Evolutionary conservation across 2,113 vertebrate genomes (phyloP), one percentile per base, ranked within the genome.

Genomic region (Perca fluviatilis): DNA sequence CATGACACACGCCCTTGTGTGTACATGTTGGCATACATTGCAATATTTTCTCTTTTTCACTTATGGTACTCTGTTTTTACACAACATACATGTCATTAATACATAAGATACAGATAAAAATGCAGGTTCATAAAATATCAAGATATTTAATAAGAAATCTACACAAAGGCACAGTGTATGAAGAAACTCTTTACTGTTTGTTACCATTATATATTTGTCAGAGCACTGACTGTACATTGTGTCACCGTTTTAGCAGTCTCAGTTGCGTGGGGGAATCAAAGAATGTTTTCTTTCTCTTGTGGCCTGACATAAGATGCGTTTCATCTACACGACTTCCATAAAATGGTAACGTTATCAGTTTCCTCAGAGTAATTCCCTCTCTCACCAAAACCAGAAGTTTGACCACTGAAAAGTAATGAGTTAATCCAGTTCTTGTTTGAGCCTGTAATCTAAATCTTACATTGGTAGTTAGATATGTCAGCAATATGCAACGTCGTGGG

Each of bases 281-380:
- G 68, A 54, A 36, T 36, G 50, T 46, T 65, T 60, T 77, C 14
- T 79, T 69, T 83, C 56, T 86, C 47, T 49, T 72, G 71, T 80
- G 67, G 85, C 69, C 67, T 85, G 79, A 71, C n/a, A 43, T 21
- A 18, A 79, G 57, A 40, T 46, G 25, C 56, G 79, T 79, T 83
- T 72, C 40, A 78, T 74, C 43, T 81, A 65, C 56, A 53, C 7
- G 36, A 53, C 53, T 40, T 61, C 12, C 63, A 51, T 62, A 67
- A 53, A 77, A 36, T 46, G 25, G 36, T 19, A 66, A 60, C 13
- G 15, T 43, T 70, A 60, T 67, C 67, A 6, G 43, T 71, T 78
- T 76, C 36, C 60, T 68, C 10, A n/a, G 15, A 33, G 18, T 18
- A 21, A 53, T 25, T 70, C 21, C 21, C 33, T 40, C 36, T 50